Percentiles rank a stretch among this genome's conserved stretches.
Evolutionary conservation across 53 echinoderm and acorn worm genomes (phyloP).

Genomic region (Crossaster papposus): DNA sequence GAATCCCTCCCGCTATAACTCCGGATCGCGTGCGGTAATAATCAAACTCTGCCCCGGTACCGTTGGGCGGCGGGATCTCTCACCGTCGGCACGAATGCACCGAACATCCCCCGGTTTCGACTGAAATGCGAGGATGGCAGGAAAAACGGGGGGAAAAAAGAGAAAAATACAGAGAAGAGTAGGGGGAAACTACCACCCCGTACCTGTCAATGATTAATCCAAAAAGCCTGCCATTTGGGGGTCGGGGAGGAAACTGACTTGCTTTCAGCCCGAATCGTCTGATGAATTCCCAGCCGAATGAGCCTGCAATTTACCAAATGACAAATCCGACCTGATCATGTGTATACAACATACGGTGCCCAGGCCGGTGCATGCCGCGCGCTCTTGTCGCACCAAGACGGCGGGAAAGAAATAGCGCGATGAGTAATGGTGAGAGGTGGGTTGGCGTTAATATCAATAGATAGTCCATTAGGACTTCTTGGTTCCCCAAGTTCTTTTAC

Average conservation of each 20-base stretch:
- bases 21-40: constrained; percentile 18
- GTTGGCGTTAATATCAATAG: constrained; percentile 31
- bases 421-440: constrained; percentile 34
- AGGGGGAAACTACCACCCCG: neutral
- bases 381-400: neutral
- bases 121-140: constrained; percentile 14
- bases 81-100: too few relatives aligned
- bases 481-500: neutral
- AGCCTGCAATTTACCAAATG: constrained; percentile 37
- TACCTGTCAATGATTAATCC: constrained; percentile 57
- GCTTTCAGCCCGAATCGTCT: constrained; percentile 30
- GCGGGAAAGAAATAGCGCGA: neutral
- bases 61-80: constrained; percentile 17
- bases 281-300: constrained; percentile 24
- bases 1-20: neutral
- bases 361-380: too few relatives aligned
- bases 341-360: neutral
- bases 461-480: constrained; percentile 18
- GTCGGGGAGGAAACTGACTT: constrained; percentile 42
- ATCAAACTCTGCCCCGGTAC: constrained; percentile 33
- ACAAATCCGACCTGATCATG: constrained; percentile 5
- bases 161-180: neutral
- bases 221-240: constrained; percentile 57
- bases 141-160: neutral
- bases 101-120: neutral